phyloP scores from a whole-genome alignment of 2,888 invertebrate species.

The Watsonalla cultraria region DNA sequence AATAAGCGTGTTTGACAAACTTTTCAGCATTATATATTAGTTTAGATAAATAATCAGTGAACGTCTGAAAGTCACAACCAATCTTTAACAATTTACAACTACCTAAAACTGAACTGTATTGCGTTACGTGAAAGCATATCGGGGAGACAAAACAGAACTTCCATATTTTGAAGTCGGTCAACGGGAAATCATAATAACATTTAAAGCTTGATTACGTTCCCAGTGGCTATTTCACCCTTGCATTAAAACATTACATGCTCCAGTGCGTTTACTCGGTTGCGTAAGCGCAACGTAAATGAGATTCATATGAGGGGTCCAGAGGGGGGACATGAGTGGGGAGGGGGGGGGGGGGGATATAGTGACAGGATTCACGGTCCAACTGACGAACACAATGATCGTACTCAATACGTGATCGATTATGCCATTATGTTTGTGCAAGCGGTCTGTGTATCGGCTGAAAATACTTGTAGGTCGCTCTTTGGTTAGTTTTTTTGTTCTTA shows the following conservation, averaged over 20 bases:
- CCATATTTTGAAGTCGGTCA: no score
- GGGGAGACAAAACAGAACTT: not conserved
- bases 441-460: not conserved
- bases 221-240: slow-evolving; percentile 29
- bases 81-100: no score
- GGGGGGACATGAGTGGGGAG: slow-evolving; percentile 25
- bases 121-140: no score
- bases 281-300: slow-evolving; percentile 73
- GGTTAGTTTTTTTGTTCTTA: not conserved
- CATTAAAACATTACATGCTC: slow-evolving; percentile 62
- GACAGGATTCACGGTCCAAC: slow-evolving; percentile 78
- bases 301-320: slow-evolving; percentile 57
- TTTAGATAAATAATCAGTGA: no score
- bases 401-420: slow-evolving; percentile 77
- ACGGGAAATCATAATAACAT: not conserved
- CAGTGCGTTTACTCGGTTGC: slow-evolving; percentile 66
- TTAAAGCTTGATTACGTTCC: slow-evolving; percentile 7
- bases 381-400: slow-evolving; percentile 70
- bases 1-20: no score
- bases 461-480: not conserved
- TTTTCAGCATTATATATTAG: no score
- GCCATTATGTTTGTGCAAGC: slow-evolving; percentile 48
- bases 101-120: no score
- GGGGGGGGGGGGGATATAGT: slow-evolving; percentile 44
- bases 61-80: no score